Evolutionary conservation across 1,140 invertebrate genomes (phyloP), one percentile per base, ranked within the genome.

Genomic region (Pemphigus obesinymphae): DNA sequence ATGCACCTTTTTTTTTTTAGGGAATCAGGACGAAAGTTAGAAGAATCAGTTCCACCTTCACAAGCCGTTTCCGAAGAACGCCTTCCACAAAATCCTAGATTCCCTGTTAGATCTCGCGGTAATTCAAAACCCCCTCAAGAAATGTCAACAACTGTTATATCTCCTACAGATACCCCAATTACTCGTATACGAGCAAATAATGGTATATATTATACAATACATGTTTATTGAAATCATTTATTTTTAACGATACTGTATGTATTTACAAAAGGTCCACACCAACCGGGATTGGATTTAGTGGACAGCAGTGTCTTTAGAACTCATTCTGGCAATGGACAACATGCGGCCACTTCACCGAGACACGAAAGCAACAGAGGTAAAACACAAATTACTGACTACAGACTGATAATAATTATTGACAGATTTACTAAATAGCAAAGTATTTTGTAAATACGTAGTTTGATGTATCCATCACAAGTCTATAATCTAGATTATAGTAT

Each of bases 241-340:
- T 43, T 45, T 81, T 31, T 43, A 78, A 81, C 23, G 8, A 50
- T 34, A n/a, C 15, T 4, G 3, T 66, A 4, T 40, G 29, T 7
- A 13, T 53, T 83, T 85, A 43, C 85, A 86, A 6, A 89, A 89
- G 75, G 88, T 90, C 5, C 88, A 90, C 82, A 90, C 81, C 88
- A 93, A 82, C 92, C 93, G 26, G 92, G 90, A 84, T 87, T 94
- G 58, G 93, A 94, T 85, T 87, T 94, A 20, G 92, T 95, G 0
- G 93, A 95, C 85, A 92, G 92, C 83, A 92, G 91, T 78, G 93
- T 91, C 81, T 95, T 94, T 86, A 92, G 93, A 82, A 93, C 92
- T 0, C 90, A 93, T 75, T 84, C 85, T n/a, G 85, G 83, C 43
- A 85, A 85, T 45, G 83, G 82, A 8, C 82, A 84, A 55, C 50